phyloP scores from a whole-genome alignment of 2,797 vertebrate genomes.

The Phalanger gymnotis region DNA sequence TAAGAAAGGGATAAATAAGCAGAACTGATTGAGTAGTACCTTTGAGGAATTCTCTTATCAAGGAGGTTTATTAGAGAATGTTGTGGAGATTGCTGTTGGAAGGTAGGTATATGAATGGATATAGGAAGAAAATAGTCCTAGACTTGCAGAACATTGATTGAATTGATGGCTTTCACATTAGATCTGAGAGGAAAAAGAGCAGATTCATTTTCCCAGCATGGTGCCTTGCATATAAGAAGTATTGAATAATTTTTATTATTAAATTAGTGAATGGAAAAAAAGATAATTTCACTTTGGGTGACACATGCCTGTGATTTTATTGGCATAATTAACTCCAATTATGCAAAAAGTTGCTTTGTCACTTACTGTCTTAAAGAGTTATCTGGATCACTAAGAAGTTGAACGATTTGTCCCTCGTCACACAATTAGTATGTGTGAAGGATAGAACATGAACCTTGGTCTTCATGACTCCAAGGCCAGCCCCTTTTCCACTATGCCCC shows the following conservation, averaged over 20 bases:
- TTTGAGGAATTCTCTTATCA: neutral
- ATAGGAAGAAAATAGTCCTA: conserved; percentile 14
- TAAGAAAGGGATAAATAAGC: conserved; percentile 33
- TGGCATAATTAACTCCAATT: neutral
- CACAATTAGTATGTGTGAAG: neutral
- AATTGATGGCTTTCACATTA: neutral
- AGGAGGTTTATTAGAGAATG: neutral
- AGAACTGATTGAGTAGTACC: neutral
- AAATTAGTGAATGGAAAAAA: neutral
- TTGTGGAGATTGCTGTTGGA: neutral
- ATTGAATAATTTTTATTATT: conserved; percentile 19
- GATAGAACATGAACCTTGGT: neutral
- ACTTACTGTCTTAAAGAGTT: neutral
- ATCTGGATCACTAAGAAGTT: neutral
- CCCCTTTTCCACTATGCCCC: neutral
- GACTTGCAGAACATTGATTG: neutral
- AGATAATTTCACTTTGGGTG: neutral
- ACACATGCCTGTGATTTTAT: neutral
- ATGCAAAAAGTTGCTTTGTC: neutral
- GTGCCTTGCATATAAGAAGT: conserved; percentile 6
- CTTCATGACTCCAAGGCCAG: neutral
- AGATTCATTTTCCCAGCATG: neutral
- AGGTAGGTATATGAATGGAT: conserved; percentile 5
- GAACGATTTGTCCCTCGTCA: neutral
- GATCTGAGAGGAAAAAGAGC: neutral